Evolutionary conservation across 2,888 invertebrate genomes (phyloP).

Genomic region (Lithophane leautieri): DNA sequence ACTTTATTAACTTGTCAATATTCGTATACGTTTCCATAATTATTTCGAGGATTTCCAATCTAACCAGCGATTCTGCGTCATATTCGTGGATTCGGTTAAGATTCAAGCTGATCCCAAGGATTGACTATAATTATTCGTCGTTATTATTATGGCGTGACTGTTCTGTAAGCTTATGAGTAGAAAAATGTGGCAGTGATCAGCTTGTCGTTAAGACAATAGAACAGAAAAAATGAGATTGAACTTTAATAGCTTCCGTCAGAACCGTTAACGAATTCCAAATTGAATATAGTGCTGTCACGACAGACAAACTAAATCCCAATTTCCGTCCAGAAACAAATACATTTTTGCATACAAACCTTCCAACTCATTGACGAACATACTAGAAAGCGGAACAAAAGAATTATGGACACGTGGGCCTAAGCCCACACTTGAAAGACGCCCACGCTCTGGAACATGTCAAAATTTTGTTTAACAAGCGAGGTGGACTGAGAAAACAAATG

Average conservation of each 20-base stretch:
- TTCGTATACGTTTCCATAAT: neutral
- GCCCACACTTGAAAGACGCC: constrained; percentile 81
- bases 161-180: too few species aligned
- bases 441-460: constrained; percentile 78
- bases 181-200: neutral
- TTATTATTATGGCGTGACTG: neutral
- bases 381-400: constrained; percentile 83
- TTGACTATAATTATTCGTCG: too few species aligned
- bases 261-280: constrained; percentile 60
- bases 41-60: neutral
- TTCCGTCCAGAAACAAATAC: constrained; percentile 71
- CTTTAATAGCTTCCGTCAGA: neutral
- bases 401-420: constrained; percentile 77
- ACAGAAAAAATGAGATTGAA: neutral
- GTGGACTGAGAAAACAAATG: constrained; percentile 81
- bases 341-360: constrained; percentile 82
- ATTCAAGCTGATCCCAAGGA: neutral
- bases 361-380: constrained; percentile 73
- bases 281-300: constrained; percentile 64
- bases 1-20: neutral
- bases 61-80: neutral
- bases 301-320: constrained; percentile 65
- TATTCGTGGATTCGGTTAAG: neutral
- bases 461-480: constrained; percentile 82
- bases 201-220: neutral